Percentiles rank a stretch among this genome's conserved stretches.
These are phyloP conservation scores for Melanotaenia duboulayi DNA, from an alignment of 2,113 vertebrate genomes.

Conservation along the genomic window DNA sequence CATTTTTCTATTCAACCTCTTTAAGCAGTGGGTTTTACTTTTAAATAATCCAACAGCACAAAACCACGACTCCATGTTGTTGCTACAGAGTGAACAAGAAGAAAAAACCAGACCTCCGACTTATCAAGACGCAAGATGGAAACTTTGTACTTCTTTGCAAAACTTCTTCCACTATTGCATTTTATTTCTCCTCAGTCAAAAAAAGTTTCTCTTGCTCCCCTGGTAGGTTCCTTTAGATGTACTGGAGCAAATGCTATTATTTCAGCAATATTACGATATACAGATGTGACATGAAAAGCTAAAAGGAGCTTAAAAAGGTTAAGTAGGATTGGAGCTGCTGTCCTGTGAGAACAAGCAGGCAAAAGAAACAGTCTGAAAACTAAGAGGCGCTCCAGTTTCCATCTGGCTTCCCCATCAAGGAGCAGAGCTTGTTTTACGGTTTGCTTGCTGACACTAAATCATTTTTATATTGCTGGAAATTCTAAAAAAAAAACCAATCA, in stretches of 20 bases:
- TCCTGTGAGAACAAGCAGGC: neutral
- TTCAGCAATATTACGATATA: neutral
- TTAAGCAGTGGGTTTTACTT: too few relatives aligned
- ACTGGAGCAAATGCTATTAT: neutral
- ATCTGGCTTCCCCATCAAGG: neutral
- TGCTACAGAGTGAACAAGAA: too few relatives aligned
- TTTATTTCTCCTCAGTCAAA: neutral
- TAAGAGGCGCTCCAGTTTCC: neutral
- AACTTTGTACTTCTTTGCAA: neutral
- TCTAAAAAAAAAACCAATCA: conserved; percentile 3
- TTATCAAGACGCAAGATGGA: too few relatives aligned
- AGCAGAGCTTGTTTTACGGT: neutral
- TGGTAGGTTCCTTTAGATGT: neutral
- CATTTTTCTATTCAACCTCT: too few relatives aligned
- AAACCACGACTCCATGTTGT: too few relatives aligned
- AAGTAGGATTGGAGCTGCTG: neutral
- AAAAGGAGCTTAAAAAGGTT: neutral
- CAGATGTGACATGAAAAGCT: neutral
- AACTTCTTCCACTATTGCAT: neutral
- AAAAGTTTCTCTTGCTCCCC: neutral
- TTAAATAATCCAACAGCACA: too few relatives aligned
- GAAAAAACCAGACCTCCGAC: too few relatives aligned
- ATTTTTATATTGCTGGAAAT: conserved; percentile 16
- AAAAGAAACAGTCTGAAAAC: conserved; percentile 1
- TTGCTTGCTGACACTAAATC: conserved; percentile 27